Percentiles rank a stretch among this genome's conserved stretches.
Conservation (phyloP, 1,140 invertebrate species). For the Batillaria attramentaria region DNA sequence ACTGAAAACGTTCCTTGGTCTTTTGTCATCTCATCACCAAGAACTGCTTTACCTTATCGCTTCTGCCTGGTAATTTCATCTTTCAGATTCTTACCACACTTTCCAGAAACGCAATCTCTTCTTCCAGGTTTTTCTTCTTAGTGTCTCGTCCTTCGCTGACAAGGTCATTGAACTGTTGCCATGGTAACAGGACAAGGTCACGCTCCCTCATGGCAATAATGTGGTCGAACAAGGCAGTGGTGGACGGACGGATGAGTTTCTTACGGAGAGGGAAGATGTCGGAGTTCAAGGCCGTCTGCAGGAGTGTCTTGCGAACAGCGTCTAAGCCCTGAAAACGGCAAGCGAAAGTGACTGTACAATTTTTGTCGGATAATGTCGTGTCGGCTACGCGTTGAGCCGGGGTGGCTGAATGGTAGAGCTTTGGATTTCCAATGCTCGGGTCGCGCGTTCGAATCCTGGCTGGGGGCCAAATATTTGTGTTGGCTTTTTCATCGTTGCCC, state of each 20-base stretch:
- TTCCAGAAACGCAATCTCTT: conserved; percentile 25
- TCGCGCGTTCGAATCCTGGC: too few relatives aligned
- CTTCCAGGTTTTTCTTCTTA: conserved; percentile 1
- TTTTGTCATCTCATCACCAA: too few relatives aligned
- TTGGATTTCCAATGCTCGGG: too few relatives aligned
- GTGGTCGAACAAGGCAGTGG: conserved; percentile 36
- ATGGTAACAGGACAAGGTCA: conserved; percentile 32
- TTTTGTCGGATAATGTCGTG: too few relatives aligned
- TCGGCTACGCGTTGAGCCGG: too few relatives aligned
- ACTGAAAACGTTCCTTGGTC: too few relatives aligned
- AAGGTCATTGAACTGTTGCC: conserved; percentile 31
- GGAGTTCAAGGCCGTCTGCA: conserved; percentile 24
- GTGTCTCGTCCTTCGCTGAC: background rate
- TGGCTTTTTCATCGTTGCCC: too few relatives aligned
- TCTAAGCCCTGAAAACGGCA: conserved; percentile 35
- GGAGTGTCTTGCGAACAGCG: conserved; percentile 33
- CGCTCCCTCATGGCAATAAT: conserved; percentile 35
- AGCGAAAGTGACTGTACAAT: too few relatives aligned
- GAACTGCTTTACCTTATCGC: background rate
- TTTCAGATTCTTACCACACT: conserved; percentile 19
- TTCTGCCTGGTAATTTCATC: background rate
- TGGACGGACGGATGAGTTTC: conserved; percentile 23
- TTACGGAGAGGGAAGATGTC: conserved; percentile 27
- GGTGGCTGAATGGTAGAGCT: too few relatives aligned
- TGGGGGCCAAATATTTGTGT: too few relatives aligned